These are phyloP conservation scores for Oreamnos americanus DNA, from an alignment of 2,113 vertebrate species.

Conservation along the genomic window DNA sequence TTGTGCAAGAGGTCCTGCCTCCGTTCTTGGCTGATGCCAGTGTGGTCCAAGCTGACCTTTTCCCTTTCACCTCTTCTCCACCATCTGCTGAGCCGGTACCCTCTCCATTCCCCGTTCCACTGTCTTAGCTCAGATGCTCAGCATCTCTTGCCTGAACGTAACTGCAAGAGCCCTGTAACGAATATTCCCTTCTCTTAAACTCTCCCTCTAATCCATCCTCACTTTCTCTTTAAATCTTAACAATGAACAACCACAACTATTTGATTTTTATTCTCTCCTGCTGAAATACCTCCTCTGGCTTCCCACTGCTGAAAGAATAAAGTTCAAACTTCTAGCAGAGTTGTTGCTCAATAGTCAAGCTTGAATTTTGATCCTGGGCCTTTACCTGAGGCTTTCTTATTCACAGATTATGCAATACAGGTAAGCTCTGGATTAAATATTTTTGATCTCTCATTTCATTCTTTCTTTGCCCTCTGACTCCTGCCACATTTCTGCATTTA, in stretches of 20 bases:
- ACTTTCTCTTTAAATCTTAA: background rate
- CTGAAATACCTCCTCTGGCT: background rate
- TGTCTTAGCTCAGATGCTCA: background rate
- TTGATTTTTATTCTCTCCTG: background rate
- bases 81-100: background rate
- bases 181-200: background rate
- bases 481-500: background rate
- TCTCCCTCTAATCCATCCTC: background rate
- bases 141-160: background rate
- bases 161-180: background rate
- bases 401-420: background rate
- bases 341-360: background rate
- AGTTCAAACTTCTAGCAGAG: background rate
- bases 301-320: background rate
- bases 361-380: background rate
- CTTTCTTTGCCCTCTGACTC: background rate
- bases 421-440: background rate
- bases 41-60: background rate
- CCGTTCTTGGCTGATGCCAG: background rate
- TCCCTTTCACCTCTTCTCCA: background rate
- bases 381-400: background rate
- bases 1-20: background rate
- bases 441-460: background rate
- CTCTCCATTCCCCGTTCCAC: background rate
- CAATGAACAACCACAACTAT: background rate